Conservation (phyloP, 2,113 vertebrate species). For the Centropus unirufus region DNA sequence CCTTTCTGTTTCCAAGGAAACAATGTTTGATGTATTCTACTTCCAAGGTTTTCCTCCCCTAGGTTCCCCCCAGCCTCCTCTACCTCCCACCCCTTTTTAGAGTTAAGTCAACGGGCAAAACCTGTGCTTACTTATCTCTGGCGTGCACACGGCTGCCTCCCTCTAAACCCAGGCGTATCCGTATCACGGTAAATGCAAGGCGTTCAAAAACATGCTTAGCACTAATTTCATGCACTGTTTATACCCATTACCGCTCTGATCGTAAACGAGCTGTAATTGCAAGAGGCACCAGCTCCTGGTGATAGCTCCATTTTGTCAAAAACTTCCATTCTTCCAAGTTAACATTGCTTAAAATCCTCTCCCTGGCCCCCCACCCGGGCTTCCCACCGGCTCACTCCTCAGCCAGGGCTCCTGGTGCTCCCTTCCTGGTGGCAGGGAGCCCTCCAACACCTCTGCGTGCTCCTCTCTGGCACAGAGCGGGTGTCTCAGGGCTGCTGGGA, state of each 20-base stretch:
- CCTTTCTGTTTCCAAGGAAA: constrained; percentile 67
- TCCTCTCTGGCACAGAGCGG: background rate
- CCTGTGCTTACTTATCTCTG: constrained; percentile 8
- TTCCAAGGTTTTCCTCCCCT: constrained; percentile 1
- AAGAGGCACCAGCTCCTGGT: background rate
- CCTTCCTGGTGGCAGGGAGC: background rate
- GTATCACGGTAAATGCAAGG: background rate
- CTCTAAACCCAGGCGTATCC: background rate
- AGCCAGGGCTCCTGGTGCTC: background rate
- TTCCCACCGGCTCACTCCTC: background rate
- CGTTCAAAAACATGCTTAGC: background rate
- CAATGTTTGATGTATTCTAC: constrained; percentile 52
- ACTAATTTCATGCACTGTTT: background rate
- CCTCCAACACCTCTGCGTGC: background rate
- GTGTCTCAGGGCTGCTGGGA: background rate
- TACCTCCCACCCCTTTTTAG: background rate
- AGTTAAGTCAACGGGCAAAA: constrained; percentile 18
- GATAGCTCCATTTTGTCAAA: background rate
- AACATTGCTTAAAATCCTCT: background rate
- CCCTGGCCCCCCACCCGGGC: background rate
- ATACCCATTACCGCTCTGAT: background rate
- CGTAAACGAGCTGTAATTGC: background rate
- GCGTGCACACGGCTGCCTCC: background rate
- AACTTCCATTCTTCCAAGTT: background rate
- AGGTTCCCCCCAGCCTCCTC: background rate